These are phyloP conservation scores for Nannobrachium achirus DNA, from an alignment of 2,113 vertebrate genomes.

Conservation along the genomic window DNA sequence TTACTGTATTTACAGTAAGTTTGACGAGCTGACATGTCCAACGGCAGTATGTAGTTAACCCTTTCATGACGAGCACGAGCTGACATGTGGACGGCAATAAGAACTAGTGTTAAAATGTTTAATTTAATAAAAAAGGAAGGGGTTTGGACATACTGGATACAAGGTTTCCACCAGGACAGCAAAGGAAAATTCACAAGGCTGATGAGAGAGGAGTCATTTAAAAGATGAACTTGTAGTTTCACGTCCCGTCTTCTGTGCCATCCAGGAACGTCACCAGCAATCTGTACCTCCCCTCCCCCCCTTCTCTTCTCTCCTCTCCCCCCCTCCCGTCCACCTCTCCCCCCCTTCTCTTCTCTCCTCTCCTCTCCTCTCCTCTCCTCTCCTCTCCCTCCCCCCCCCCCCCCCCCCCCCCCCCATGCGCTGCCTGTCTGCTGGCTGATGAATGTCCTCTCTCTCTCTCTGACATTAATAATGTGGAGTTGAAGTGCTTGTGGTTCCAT, in stretches of 20 bases:
- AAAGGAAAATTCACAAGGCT: conserved; percentile 10
- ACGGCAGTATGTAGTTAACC: no score
- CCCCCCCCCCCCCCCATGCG: neutral
- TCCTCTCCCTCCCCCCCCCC: neutral
- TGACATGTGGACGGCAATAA: no score
- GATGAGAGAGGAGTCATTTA: conserved; percentile 51
- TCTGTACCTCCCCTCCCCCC: conserved; percentile 22
- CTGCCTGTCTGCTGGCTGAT: no score
- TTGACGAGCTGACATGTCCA: no score
- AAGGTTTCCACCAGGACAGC: no score
- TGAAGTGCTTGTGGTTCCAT: no score
- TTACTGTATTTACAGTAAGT: neutral
- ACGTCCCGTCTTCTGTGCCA: conserved; percentile 59
- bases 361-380: neutral
- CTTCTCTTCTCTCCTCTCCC: neutral
- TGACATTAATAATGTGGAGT: no score
- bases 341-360: neutral
- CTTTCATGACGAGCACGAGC: no score
- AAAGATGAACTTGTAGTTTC: conserved; percentile 59
- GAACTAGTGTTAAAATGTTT: no score
- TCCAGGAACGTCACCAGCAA: conserved; percentile 57
- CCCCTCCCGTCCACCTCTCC: neutral
- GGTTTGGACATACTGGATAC: no score
- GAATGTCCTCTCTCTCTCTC: no score
- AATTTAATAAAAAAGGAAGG: no score